Evolutionary conservation across 1,140 invertebrate species (phyloP).

Genomic region (Meteorus sp.): DNA sequence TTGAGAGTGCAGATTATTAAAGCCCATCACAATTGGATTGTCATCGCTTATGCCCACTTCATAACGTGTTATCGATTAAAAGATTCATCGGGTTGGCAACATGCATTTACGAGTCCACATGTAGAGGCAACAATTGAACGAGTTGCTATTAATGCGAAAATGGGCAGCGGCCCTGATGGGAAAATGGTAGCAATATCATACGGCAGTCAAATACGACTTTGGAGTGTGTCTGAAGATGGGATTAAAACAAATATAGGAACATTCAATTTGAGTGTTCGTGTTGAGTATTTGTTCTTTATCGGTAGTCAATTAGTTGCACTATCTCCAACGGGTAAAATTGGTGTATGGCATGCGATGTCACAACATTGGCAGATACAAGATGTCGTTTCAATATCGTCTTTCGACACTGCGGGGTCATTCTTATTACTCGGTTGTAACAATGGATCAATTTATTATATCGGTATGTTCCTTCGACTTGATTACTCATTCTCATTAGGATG

Average conservation of each 20-base stretch:
- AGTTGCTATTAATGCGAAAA: conserved; percentile 93
- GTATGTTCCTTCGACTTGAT: conserved; percentile 56
- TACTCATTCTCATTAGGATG: conserved; percentile 22
- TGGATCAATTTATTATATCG: conserved; percentile 97
- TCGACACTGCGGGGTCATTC: conserved; percentile 95
- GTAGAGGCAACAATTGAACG: conserved; percentile 88
- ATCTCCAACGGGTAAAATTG: conserved; percentile 92
- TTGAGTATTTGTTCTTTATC: conserved; percentile 97
- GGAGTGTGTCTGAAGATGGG: conserved; percentile 85
- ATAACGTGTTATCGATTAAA: conserved; percentile 94
- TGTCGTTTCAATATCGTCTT: conserved; percentile 90
- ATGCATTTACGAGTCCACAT: conserved; percentile 90
- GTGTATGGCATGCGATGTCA: conserved; percentile 98
- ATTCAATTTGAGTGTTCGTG: conserved; percentile 88
- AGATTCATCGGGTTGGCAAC: conserved; percentile 94
- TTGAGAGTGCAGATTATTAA: conserved; percentile 90
- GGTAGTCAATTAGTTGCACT: conserved; percentile 94
- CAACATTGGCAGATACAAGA: conserved; percentile 98
- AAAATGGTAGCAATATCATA: conserved; percentile 91
- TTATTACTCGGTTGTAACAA: conserved; percentile 92
- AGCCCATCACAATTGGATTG: conserved; percentile 98
- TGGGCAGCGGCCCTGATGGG: conserved; percentile 67
- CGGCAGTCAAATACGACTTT: conserved; percentile 82
- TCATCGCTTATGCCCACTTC: conserved; percentile 94
- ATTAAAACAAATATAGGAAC: conserved; percentile 80